Evolutionary conservation across 2,888 invertebrate species (phyloP).

Genomic region (Stictocephala bisonia): DNA sequence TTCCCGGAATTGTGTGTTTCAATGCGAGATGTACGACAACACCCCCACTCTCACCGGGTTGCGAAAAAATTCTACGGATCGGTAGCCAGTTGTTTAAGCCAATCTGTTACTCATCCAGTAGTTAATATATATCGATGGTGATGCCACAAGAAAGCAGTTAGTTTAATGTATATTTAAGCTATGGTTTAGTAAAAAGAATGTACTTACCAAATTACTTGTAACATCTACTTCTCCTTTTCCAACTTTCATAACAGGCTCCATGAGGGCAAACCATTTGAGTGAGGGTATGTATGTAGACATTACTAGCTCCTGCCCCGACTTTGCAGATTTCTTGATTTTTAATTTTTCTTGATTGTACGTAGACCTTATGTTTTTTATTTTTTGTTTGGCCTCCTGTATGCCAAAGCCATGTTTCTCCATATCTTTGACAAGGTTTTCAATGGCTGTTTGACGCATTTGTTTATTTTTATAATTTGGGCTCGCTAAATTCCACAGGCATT

Average conservation of each 20-base stretch:
- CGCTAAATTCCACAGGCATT: slow-evolving; percentile 67
- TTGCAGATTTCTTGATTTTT: slow-evolving; percentile 63
- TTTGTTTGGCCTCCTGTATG: slow-evolving; percentile 66
- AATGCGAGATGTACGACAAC: no score
- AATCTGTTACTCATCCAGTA: no score
- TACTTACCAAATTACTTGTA: slow-evolving; percentile 5
- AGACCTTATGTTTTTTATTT: slow-evolving; percentile 68
- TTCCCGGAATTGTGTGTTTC: no score
- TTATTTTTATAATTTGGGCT: slow-evolving; percentile 65
- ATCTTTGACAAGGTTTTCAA: slow-evolving; percentile 66
- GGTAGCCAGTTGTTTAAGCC: no score
- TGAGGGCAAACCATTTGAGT: slow-evolving; percentile 46
- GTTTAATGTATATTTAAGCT: no score
- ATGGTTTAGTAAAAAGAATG: no score
- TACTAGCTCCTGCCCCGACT: no score
- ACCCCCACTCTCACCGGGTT: no score
- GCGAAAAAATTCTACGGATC: no score
- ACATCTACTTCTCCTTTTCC: slow-evolving; percentile 19
- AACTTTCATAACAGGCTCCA: slow-evolving; percentile 45
- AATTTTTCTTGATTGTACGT: slow-evolving; percentile 67
- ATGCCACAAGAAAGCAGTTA: no score
- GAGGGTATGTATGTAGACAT: no score
- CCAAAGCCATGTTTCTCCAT: slow-evolving; percentile 63
- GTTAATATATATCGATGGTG: no score
- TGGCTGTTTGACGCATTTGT: slow-evolving; percentile 68